A percentile compares a stretch with the other conserved stretches of the same genome.
phyloP scores from a whole-genome alignment of 2,797 vertebrate genomes.

The Rhinogobio ventralis region DNA sequence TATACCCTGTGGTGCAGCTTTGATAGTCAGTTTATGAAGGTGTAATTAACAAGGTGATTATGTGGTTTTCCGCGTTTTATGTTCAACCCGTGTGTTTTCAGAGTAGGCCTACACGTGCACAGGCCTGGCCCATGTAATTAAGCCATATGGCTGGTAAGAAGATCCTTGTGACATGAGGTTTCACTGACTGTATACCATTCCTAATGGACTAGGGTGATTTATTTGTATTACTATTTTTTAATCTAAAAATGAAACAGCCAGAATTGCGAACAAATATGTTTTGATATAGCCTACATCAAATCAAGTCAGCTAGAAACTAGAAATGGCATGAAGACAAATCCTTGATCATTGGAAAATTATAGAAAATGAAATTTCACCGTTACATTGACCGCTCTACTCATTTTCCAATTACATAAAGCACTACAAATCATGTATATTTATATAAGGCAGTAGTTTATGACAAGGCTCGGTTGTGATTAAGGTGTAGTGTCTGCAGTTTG shows the following conservation, averaged over 20 bases:
- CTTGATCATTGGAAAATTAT: neutral
- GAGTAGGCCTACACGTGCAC: neutral
- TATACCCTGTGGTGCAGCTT: constrained; percentile 14
- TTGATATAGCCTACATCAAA: neutral
- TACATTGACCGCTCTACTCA: too few species aligned
- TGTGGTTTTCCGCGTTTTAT: constrained; percentile 24
- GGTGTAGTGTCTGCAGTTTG: too few species aligned
- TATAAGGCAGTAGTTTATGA: too few species aligned
- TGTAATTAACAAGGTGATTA: constrained; percentile 38
- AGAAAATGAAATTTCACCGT: neutral
- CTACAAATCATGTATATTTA: too few species aligned
- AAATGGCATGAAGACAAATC: neutral
- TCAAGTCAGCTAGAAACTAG: neutral
- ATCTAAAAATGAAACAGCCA: neutral
- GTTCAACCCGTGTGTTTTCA: neutral
- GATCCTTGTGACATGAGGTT: neutral
- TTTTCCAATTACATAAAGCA: neutral
- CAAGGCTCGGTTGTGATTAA: too few species aligned
- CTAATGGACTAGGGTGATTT: neutral
- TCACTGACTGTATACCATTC: neutral
- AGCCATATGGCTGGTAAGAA: neutral
- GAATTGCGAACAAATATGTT: neutral
- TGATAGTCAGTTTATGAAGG: constrained; percentile 23
- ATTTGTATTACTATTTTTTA: too few species aligned
- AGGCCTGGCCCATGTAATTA: neutral